These are phyloP conservation scores for Drosophila sechellia DNA, from an alignment of 1,140 invertebrate species.

Conservation along the genomic window DNA sequence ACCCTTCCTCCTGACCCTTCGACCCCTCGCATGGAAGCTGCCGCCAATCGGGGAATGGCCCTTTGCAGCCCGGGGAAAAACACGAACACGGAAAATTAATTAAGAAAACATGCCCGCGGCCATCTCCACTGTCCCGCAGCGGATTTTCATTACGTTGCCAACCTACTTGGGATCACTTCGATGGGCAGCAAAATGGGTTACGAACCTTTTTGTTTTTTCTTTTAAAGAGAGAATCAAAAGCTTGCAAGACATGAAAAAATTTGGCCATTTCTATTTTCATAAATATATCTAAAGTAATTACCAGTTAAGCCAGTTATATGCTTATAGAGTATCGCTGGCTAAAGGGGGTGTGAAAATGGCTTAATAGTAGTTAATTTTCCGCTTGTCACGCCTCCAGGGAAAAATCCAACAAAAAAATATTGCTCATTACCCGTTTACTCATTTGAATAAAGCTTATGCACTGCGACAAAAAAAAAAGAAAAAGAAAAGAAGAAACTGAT, in stretches of 20 bases:
- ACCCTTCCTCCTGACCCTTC: slow-evolving; percentile 24
- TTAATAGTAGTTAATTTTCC: slow-evolving; percentile 26
- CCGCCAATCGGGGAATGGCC: slow-evolving; percentile 23
- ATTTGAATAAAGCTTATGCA: neutral
- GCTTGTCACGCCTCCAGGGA: slow-evolving; percentile 1
- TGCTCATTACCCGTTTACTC: slow-evolving; percentile 3
- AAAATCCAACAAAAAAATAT: too few species aligned
- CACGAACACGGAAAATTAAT: slow-evolving; percentile 61
- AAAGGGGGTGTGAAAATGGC: slow-evolving; percentile 22
- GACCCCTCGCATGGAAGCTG: slow-evolving; percentile 22
- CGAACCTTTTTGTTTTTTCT: too few species aligned
- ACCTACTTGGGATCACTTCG: slow-evolving; percentile 58
- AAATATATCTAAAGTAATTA: neutral
- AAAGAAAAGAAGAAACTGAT: neutral
- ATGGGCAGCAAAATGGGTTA: slow-evolving; percentile 11
- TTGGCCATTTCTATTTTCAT: neutral
- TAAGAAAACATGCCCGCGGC: slow-evolving; percentile 59
- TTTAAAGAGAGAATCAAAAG: too few species aligned
- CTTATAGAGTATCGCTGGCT: neutral
- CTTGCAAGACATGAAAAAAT: neutral
- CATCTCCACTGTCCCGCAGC: slow-evolving; percentile 44
- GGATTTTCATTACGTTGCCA: slow-evolving; percentile 67
- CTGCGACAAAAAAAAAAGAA: too few species aligned
- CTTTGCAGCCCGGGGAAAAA: slow-evolving; percentile 40
- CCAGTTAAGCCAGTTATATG: neutral